Evolutionary conservation across 2,113 vertebrate genomes (phyloP).

Genomic region (Notarius quadriscutis): DNA sequence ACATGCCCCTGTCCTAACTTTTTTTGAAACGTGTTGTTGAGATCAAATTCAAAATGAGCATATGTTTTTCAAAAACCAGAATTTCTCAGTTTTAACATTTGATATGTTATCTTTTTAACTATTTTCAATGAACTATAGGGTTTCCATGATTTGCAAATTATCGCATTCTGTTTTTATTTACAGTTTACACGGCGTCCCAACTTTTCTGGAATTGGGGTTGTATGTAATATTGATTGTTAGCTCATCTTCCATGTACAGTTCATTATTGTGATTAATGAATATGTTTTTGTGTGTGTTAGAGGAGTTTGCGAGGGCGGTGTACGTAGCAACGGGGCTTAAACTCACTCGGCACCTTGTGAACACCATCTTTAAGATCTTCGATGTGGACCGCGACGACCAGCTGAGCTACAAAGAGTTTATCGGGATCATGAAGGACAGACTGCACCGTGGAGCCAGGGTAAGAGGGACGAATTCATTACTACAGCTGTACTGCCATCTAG

Average conservation of each 20-base stretch:
- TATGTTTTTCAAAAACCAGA: too few relatives aligned
- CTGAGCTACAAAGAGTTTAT: conserved; percentile 98
- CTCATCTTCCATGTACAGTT: not conserved
- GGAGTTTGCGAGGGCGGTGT: conserved; percentile 97
- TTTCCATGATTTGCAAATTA: too few relatives aligned
- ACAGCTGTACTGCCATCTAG: conserved; percentile 57
- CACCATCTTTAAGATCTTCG: conserved; percentile 98
- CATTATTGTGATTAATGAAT: not conserved
- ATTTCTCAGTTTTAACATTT: too few relatives aligned
- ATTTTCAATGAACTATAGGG: too few relatives aligned
- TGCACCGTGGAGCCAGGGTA: conserved; percentile 92
- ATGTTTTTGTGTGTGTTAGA: conserved; percentile 70
- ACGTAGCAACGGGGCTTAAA: conserved; percentile 94
- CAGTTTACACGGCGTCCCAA: too few relatives aligned
- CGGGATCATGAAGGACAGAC: conserved; percentile 97
- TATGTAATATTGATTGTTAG: not conserved
- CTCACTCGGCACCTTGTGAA: conserved; percentile 93
- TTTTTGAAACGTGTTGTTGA: too few relatives aligned
- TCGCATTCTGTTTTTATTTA: too few relatives aligned
- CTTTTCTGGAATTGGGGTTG: too few relatives aligned
- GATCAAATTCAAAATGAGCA: too few relatives aligned
- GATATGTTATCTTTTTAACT: too few relatives aligned
- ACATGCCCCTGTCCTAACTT: too few relatives aligned
- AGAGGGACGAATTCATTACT: conserved; percentile 53
- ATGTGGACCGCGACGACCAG: conserved; percentile 95